Evolutionary conservation across 2,888 invertebrate species (phyloP).

Genomic region (Sphecodes monilicornis): DNA sequence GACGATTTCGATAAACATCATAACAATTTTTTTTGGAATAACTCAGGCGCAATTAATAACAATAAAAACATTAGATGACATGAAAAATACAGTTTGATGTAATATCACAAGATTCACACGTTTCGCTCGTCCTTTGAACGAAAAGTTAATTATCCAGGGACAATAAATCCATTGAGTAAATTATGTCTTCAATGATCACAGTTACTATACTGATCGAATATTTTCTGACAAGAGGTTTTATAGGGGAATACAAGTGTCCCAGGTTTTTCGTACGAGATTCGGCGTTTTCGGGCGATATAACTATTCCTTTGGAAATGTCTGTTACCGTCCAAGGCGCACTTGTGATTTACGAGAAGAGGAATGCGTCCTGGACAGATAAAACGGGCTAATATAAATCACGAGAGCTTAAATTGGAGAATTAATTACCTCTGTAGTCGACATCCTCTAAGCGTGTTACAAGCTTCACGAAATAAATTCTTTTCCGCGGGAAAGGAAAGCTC

Average conservation of each 20-base stretch:
- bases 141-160: too few species aligned
- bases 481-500: not conserved
- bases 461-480: slow-evolving; percentile 44
- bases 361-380: slow-evolving; percentile 55
- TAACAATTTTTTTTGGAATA: too few species aligned
- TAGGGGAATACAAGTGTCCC: not conserved
- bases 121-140: too few species aligned
- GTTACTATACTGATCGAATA: not conserved
- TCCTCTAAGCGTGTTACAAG: slow-evolving; percentile 56
- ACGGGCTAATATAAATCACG: slow-evolving; percentile 62
- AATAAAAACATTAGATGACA: too few species aligned
- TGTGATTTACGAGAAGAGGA: slow-evolving; percentile 59
- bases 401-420: slow-evolving; percentile 66
- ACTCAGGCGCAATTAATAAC: too few species aligned
- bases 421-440: slow-evolving; percentile 54
- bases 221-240: not conserved
- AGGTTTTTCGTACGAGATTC: slow-evolving; percentile 12
- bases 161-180: too few species aligned
- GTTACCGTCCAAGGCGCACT: slow-evolving; percentile 35
- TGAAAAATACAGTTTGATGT: too few species aligned
- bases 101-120: too few species aligned
- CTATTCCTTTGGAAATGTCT: slow-evolving; percentile 39
- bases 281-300: slow-evolving; percentile 11
- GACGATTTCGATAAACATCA: too few species aligned
- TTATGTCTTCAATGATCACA: not conserved